phyloP scores from a whole-genome alignment of 2,113 vertebrate species.

The Phocoena sinus region DNA sequence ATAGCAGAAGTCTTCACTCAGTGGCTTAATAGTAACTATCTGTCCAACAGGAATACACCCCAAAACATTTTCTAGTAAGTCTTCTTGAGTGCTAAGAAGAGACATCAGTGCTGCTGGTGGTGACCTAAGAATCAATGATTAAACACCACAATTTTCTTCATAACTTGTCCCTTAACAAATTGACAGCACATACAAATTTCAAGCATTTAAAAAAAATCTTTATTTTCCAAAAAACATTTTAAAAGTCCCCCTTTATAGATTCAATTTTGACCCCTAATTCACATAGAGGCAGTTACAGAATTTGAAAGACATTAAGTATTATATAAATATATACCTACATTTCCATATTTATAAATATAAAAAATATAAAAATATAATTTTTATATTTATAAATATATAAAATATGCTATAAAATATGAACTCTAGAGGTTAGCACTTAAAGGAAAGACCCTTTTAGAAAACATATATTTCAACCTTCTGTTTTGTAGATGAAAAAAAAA shows the following conservation, averaged over 20 bases:
- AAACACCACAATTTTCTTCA: background rate
- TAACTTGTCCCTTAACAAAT: background rate
- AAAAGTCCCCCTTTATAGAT: background rate
- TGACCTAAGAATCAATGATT: conserved; percentile 80
- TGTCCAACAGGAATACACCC: conserved; percentile 91
- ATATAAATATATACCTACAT: background rate
- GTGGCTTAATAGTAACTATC: conserved; percentile 89
- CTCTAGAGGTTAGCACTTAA: background rate
- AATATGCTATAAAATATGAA: background rate
- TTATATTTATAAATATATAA: background rate
- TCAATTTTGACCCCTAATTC: background rate
- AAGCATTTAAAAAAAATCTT: background rate
- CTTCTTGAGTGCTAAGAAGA: conserved; percentile 87
- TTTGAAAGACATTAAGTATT: background rate
- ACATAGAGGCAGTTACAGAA: background rate
- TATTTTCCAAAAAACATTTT: background rate
- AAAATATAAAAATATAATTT: background rate
- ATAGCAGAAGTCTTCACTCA: conserved; percentile 92
- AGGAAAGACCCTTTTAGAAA: background rate
- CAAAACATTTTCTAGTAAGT: conserved; percentile 90
- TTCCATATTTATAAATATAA: background rate
- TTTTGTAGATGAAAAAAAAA: background rate
- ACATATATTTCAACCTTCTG: background rate
- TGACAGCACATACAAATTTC: background rate
- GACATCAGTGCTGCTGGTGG: conserved; percentile 93